Conservation (phyloP, 2,888 invertebrate genomes). For the Theretra japonica region DNA sequence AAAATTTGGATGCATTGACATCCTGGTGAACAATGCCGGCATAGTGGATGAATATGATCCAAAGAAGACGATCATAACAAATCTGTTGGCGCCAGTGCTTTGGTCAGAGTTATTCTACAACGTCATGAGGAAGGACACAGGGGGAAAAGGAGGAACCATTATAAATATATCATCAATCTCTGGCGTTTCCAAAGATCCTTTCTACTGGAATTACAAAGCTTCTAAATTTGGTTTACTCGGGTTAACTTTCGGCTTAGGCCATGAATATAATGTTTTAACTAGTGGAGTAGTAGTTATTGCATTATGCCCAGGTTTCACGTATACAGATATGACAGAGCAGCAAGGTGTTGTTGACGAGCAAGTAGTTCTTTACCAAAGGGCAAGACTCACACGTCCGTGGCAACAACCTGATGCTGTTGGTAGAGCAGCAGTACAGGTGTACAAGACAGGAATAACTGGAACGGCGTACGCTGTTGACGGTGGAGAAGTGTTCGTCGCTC, state of each 20-base stretch:
- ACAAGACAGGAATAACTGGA: conserved; percentile 38
- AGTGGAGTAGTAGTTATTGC: conserved; percentile 75
- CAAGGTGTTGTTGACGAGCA: conserved; percentile 31
- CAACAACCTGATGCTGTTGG: conserved; percentile 45
- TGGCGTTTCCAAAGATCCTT: conserved; percentile 53
- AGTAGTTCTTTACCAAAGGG: conserved; percentile 33
- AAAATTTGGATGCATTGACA: conserved; percentile 65
- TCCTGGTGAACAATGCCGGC: conserved; percentile 70
- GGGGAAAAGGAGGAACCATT: conserved; percentile 84
- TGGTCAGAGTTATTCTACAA: conserved; percentile 74
- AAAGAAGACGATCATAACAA: conserved; percentile 43
- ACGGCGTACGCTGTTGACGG: conserved; percentile 30
- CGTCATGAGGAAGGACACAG: conserved; percentile 77
- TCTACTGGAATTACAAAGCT: conserved; percentile 38
- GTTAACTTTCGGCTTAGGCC: conserved; percentile 70
- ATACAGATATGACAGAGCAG: conserved; percentile 54
- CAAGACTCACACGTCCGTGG: conserved; percentile 39
- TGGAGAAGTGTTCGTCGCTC: not conserved
- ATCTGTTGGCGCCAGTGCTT: conserved; percentile 39
- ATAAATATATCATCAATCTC: conserved; percentile 86
- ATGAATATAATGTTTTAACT: conserved; percentile 63
- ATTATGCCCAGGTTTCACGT: conserved; percentile 78
- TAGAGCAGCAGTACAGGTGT: conserved; percentile 38
- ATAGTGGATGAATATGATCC: conserved; percentile 63
- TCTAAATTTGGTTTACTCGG: conserved; percentile 73